Evolutionary conservation across 1,140 invertebrate species (phyloP), one percentile per base, ranked within the genome.

Genomic region (Thalassaphorura encarpata): DNA sequence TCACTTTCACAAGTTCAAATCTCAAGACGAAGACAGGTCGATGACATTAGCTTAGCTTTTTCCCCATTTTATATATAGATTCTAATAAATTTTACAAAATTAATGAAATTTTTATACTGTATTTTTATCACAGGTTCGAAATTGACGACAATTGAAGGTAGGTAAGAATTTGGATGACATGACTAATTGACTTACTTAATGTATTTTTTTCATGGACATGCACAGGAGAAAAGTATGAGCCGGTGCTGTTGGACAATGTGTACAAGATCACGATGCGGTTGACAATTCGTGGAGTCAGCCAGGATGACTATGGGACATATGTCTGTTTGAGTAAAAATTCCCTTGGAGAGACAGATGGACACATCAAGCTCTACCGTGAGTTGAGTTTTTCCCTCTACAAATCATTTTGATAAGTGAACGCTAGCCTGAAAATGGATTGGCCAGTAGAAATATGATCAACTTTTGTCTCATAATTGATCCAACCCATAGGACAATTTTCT

Each of bases 251-350:
- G 39, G 83, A 87, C 66, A 80, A 82, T 68, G 78, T 80, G 36
- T 90, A 89, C 73, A 88, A 87, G 74, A 83, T 89, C 58, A 80
- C 84, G 63, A 90, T 91, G 87, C 83, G 82, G 66, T 74, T 92
- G 60, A 85, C 80, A 63, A 87, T 91, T 65, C 80, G 80, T 61
- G 80, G 80, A 63, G 80, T 90, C 42, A 78, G 75, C 54, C 73
- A 77, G 57, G 72, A 75, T 23, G 87, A 89, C 70, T 90, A 83
- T 67, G 86, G 85, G 26, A 79, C 82, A 3, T 90, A 90, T 71
- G 24, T 85, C 72, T 97, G 93, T 74, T 82, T 95, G 68, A 91
- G 90, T 40, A 89, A 90, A 70, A 96, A 96, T 74, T 85, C 85
- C 11, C 75, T 95, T 1, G 92, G 92, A 48, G 87, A 89, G 65